Evolutionary conservation across 2,113 vertebrate genomes (phyloP).

Genomic region (Empidonax traillii): DNA sequence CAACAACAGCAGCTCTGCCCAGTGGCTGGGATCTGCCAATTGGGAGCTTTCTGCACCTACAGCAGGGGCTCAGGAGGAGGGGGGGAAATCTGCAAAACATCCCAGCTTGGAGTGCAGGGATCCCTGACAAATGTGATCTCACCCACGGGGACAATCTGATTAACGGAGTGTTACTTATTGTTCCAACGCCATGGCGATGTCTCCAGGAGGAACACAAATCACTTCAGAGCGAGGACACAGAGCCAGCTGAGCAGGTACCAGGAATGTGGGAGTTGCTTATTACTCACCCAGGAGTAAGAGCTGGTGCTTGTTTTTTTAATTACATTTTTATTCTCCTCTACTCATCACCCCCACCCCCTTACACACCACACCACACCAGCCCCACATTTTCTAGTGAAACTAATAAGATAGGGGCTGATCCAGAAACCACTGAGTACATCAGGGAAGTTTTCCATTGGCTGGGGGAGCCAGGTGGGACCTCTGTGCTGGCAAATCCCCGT

Average conservation of each 20-base stretch:
- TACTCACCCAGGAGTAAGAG: background rate
- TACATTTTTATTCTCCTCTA: background rate
- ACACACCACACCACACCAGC: background rate
- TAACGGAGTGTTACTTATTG: conserved; percentile 36
- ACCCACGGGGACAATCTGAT: conserved; percentile 5
- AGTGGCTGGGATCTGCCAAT: background rate
- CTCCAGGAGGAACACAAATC: conserved; percentile 42
- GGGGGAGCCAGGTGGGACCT: background rate
- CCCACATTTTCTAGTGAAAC: background rate
- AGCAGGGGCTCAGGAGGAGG: background rate
- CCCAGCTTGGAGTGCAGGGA: background rate
- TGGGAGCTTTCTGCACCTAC: conserved; percentile 22
- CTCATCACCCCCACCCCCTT: background rate
- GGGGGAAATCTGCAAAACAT: conserved; percentile 6
- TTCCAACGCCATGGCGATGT: conserved; percentile 42
- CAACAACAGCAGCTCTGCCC: background rate
- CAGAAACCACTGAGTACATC: background rate
- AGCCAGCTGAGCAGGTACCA: conserved; percentile 50
- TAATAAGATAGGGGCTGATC: background rate
- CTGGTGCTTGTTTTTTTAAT: background rate
- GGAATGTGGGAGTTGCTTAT: conserved; percentile 30
- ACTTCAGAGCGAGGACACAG: background rate
- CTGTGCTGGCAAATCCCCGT: background rate
- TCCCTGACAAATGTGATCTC: conserved; percentile 13
- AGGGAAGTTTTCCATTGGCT: background rate